Evolutionary conservation across 92 coral and sea anemone species (phyloP).

Genomic region (Siderastrea siderea): DNA sequence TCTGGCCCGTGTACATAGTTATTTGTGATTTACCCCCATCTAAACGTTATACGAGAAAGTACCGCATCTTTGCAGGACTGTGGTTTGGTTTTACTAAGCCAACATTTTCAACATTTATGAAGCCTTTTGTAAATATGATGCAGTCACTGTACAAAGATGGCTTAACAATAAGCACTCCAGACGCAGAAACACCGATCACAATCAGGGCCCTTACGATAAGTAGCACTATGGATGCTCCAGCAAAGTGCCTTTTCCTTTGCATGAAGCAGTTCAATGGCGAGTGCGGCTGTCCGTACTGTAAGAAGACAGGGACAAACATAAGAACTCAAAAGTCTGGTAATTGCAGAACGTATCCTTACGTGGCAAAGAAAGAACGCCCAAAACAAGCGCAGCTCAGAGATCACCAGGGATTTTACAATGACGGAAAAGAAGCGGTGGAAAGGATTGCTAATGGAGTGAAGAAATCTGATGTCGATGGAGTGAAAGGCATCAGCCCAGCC

Average conservation of each 20-base stretch:
- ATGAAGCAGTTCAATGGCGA: constrained; percentile 46
- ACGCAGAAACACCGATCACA: not conserved
- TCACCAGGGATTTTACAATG: too few relatives aligned
- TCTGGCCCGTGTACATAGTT: too few relatives aligned
- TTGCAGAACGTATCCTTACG: constrained; percentile 18
- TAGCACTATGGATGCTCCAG: constrained; percentile 42
- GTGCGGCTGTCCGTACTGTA: constrained; percentile 34
- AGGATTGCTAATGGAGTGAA: not conserved
- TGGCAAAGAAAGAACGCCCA: constrained; percentile 1
- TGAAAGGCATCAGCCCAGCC: constrained; percentile 11
- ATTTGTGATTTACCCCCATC: too few relatives aligned
- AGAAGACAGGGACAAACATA: not conserved
- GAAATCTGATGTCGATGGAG: not conserved
- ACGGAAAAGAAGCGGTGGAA: not conserved
- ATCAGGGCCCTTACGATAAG: constrained; percentile 19
- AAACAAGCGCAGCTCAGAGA: too few relatives aligned
- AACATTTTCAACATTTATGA: too few relatives aligned
- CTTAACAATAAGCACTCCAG: not conserved
- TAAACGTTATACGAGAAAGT: too few relatives aligned
- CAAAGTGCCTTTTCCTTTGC: constrained; percentile 14
- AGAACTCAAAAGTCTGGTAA: constrained; percentile 12
- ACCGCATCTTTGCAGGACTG: too few relatives aligned
- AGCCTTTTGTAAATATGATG: not conserved
- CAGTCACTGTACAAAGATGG: constrained; percentile 14
- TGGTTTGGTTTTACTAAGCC: too few relatives aligned